Percentiles rank a stretch among this genome's conserved stretches.
Conservation (phyloP, 2,888 invertebrate species). For the Cyrtodaria siliqua region DNA sequence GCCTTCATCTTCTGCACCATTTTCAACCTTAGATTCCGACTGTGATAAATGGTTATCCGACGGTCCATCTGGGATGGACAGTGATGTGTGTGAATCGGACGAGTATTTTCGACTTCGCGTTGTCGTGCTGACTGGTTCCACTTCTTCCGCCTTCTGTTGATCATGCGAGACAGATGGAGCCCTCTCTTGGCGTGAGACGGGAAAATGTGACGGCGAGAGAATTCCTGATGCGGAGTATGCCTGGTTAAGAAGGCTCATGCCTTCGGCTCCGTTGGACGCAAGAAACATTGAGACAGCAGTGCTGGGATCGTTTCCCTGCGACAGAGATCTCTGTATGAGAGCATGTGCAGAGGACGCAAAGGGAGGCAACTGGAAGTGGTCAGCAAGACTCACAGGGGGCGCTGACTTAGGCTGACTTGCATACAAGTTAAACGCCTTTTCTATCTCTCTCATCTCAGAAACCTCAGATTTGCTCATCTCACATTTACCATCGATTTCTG, state of each 20-base stretch:
- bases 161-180: conserved; percentile 57
- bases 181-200: conserved; percentile 48
- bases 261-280: conserved; percentile 61
- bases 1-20: conserved; percentile 36
- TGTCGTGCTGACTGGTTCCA: conserved; percentile 71
- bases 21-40: conserved; percentile 39
- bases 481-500: conserved; percentile 44
- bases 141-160: conserved; percentile 47
- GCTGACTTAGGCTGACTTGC: conserved; percentile 44
- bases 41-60: conserved; percentile 36
- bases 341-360: conserved; percentile 70
- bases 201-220: conserved; percentile 46
- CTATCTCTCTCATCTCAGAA: conserved; percentile 52
- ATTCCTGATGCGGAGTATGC: conserved; percentile 50
- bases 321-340: conserved; percentile 59
- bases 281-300: conserved; percentile 64
- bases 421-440: conserved; percentile 58
- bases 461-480: conserved; percentile 47
- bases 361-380: conserved; percentile 71
- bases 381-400: conserved; percentile 42
- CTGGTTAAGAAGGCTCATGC: conserved; percentile 51
- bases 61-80: conserved; percentile 64
- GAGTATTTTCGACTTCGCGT: conserved; percentile 76
- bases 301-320: conserved; percentile 59
- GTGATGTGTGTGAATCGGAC: conserved; percentile 75